Conservation (phyloP, 2,113 vertebrate species). For the Dicrurus megarhynchus region DNA sequence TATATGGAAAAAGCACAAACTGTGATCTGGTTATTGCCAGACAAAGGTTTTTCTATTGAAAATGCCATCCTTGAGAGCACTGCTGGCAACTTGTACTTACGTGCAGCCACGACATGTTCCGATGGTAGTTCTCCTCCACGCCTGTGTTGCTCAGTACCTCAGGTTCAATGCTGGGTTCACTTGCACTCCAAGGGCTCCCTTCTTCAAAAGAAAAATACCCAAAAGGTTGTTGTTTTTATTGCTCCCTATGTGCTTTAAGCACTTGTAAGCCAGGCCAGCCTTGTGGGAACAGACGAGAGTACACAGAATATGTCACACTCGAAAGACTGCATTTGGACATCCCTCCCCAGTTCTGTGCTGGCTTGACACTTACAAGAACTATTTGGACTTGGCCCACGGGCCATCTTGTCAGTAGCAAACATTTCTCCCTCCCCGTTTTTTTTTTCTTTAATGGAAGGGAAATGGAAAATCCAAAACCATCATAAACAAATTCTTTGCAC, state of each 20-base stretch:
- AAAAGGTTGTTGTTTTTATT: constrained; percentile 59
- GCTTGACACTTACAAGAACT: constrained; percentile 67
- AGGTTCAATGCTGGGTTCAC: constrained; percentile 97
- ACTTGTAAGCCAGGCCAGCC: constrained; percentile 70
- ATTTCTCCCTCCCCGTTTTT: background rate
- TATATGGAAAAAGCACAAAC: background rate
- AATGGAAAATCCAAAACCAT: constrained; percentile 14
- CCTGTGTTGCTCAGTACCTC: constrained; percentile 87
- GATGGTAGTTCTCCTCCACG: constrained; percentile 92
- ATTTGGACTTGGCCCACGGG: background rate
- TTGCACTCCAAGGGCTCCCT: constrained; percentile 97
- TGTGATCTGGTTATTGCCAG: background rate
- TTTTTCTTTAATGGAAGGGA: constrained; percentile 35
- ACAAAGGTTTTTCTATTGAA: background rate
- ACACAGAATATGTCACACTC: constrained; percentile 13
- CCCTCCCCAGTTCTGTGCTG: constrained; percentile 36
- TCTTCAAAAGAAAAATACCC: constrained; percentile 82
- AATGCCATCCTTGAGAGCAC: background rate
- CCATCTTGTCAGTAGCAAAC: background rate
- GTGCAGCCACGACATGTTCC: constrained; percentile 97
- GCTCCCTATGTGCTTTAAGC: constrained; percentile 58
- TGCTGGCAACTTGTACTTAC: constrained; percentile 73
- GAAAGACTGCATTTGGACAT: constrained; percentile 10
- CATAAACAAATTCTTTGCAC: constrained; percentile 53
- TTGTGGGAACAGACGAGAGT: constrained; percentile 49